Base-by-base conservation (phyloP, 2,888 invertebrate species). In the Mesochorus sp. region DNA sequence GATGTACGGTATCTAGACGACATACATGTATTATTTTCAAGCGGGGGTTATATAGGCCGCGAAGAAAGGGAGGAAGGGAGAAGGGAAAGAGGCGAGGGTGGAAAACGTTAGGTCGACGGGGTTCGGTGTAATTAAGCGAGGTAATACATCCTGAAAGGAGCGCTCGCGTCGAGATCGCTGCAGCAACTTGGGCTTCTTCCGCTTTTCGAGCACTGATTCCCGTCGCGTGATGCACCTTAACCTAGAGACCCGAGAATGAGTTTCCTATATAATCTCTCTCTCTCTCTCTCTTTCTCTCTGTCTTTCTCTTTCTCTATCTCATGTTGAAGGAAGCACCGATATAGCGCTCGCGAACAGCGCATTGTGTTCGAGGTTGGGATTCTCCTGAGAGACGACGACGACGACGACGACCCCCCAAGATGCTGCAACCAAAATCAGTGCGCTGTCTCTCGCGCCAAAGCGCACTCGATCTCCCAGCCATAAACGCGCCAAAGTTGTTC, bases 81-180 rank as follows among this genome's bases (percentile, higher is more conserved):
- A 59, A 37, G 57, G 51, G 42, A n/a, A n/a, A 39, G 55, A 24
- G 39, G 21, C 26, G 17, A 21, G 47, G 37, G 55, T 37, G 62
- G n/a, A 55, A 70, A 70, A 57, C 57, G 70, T 10, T 39, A 62
- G 31, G 66, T 67, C 51, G 74, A 47, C 64, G 66, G 66, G 61
- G 62, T 61, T 71, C 24, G 47, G 71, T 71, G 81, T 79, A 81
- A 81, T 81, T 79, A 81, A 81, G 76, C 76, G 76, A 70, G 71
- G 81, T 79, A 81, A 81, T 81, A 81, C 74, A 81, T 81, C 76
- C 55, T 79, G 74, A 76, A 76, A 75, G 75, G 68, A 70, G 71
- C 74, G 55, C 53, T 66, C 73, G 62, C 39, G 76, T 34, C 71
- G 68, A 71, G 75, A 71, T 79, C 79, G 51, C 24, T n/a, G n/a